Evolutionary conservation across 2,113 vertebrate genomes (phyloP).

Genomic region (Syrrhaptes paradoxus): DNA sequence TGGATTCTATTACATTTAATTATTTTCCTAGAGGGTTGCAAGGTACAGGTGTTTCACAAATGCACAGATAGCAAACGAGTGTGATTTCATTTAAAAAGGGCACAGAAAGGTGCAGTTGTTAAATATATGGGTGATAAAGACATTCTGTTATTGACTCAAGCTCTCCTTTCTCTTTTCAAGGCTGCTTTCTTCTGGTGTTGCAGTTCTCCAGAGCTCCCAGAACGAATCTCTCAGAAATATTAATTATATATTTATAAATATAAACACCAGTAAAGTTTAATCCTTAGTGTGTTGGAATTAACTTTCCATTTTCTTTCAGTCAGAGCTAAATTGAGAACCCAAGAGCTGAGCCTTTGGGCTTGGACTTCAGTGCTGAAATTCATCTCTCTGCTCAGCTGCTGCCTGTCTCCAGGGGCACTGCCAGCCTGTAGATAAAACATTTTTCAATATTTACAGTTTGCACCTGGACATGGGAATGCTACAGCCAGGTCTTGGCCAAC

Average conservation of each 20-base stretch:
- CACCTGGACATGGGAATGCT: not conserved
- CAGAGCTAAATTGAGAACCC: not conserved
- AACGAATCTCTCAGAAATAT: not conserved
- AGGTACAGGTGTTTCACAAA: not conserved
- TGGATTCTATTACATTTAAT: conserved; percentile 31
- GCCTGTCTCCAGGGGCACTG: not conserved
- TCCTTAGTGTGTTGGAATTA: not conserved
- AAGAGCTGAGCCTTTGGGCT: not conserved
- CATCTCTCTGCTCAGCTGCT: not conserved
- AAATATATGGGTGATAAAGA: not conserved
- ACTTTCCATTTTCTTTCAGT: not conserved
- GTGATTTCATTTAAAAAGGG: not conserved
- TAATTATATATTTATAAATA: not conserved
- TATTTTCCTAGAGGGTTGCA: not conserved
- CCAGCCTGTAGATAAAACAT: not conserved
- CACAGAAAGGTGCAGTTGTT: not conserved
- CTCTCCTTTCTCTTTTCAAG: not conserved
- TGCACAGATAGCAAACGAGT: not conserved
- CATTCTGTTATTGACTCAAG: not conserved
- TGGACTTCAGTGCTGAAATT: not conserved
- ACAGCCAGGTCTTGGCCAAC: not conserved
- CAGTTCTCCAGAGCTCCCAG: not conserved
- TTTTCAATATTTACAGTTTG: not conserved
- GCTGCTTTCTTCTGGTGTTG: not conserved
- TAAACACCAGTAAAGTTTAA: not conserved